Evolutionary conservation across 2,113 vertebrate genomes (phyloP).

Genomic region (Sakesphorus luctuosus): DNA sequence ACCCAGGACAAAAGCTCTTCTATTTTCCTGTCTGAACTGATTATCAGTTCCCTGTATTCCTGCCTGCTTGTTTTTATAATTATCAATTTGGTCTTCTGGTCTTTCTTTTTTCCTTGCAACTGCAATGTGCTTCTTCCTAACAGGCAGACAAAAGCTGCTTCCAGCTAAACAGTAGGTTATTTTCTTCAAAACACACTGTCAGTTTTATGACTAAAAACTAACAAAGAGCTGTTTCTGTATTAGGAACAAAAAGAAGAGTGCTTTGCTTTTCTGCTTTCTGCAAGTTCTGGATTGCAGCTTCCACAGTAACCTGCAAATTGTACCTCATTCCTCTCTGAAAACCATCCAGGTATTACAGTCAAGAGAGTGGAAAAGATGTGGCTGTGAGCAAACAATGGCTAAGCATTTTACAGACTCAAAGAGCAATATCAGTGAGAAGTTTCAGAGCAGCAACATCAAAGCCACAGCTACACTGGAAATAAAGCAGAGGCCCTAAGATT

Average conservation of each 20-base stretch:
- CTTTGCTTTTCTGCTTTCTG: neutral
- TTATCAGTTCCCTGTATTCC: constrained; percentile 21
- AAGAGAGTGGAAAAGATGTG: neutral
- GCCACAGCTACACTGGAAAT: neutral
- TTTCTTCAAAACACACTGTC: neutral
- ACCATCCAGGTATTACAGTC: neutral
- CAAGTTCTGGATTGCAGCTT: neutral
- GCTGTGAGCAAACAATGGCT: neutral
- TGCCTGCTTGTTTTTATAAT: neutral
- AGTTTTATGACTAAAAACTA: constrained; percentile 16
- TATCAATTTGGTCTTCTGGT: neutral
- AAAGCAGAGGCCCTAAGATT: neutral
- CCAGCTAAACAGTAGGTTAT: neutral
- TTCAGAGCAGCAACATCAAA: neutral
- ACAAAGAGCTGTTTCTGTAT: constrained; percentile 5
- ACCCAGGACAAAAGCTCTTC: neutral
- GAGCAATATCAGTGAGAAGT: neutral
- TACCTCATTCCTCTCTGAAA: neutral
- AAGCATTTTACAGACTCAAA: neutral
- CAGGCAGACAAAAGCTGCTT: constrained; percentile 1
- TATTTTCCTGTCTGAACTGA: constrained; percentile 36
- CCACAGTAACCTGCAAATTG: neutral
- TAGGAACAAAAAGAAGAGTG: neutral
- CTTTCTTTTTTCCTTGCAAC: neutral
- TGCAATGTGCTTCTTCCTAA: neutral